Base-by-base conservation (phyloP, 2,888 invertebrate genomes). In the Archips crataeganus region DNA sequence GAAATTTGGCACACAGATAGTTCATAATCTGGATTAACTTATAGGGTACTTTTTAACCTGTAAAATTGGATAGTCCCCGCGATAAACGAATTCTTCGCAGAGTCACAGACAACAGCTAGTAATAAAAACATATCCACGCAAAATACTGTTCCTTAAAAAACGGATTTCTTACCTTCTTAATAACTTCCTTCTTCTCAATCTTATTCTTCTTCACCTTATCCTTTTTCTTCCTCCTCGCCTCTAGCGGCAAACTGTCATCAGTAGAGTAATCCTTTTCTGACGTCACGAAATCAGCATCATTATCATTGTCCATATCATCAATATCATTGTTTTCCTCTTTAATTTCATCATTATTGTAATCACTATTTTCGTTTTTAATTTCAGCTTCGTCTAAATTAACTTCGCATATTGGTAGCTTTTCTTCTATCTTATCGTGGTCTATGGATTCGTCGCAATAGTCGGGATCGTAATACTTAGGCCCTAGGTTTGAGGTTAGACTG, bases 181-280 rank as follows among this genome's bases (percentile, higher is more conserved):
- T 42, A 49, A 51, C 45, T 10, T 72, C 72, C 8, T 74, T 70
- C 54, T 74, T 74, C n/a, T 74, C 74, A n/a, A 74, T 60, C n/a
- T 74, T 65, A 49, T 78, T 66, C 2, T 60, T 77, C 1, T 66
- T 71, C 36, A 78, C 62, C 2, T 59, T 77, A 1, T 65, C 70
- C 36, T 77, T 79, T 66, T 80, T 80, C 2, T 39, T 75, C 4
- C 81, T 83, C 5, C 82, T 80, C 11, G 77, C 79, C 39, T 88
- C 84, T 51, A 88, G 66, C 0, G 90, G 90, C 5, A 89, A 10
- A 70, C 85, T 90, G 8, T 91, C 91, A 2, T 90, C 90, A 0
- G 89, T 80, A 0, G 90, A 88, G 67, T 85, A 90, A 3, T 82
- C 82, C 39, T 70, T 75, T 49, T 82, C 79, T 3, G 75, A 76